A percentile compares a stretch with the other conserved stretches of the same genome.
phyloP scores from a whole-genome alignment of 2,888 invertebrate genomes.

The Myopa testacea region DNA sequence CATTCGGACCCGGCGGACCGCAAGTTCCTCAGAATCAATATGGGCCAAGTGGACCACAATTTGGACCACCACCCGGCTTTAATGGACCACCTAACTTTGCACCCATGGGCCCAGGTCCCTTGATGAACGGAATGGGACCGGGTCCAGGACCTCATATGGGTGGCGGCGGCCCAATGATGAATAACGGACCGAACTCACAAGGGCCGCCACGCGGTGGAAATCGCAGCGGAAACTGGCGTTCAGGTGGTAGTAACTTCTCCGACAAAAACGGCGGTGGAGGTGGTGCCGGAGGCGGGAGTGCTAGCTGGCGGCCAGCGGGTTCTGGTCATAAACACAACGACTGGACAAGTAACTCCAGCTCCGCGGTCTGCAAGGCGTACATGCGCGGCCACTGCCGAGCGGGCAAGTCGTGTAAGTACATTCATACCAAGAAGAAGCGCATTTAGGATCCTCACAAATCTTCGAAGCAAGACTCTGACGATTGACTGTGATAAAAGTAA shows the following conservation, averaged over 20 bases:
- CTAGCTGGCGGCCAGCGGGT: constrained; percentile 72
- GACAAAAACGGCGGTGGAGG: constrained; percentile 55
- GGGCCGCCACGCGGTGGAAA: constrained; percentile 59
- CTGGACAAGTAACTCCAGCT: constrained; percentile 63
- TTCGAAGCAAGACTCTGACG: constrained; percentile 56
- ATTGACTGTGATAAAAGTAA: constrained; percentile 51
- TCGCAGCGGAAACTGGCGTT: constrained; percentile 60
- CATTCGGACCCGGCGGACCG: constrained; percentile 42
- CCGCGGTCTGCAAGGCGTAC: constrained; percentile 80
- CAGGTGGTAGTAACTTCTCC: constrained; percentile 63
- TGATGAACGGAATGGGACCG: constrained; percentile 38
- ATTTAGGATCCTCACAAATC: constrained; percentile 60
- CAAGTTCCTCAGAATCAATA: constrained; percentile 42
- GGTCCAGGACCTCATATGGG: constrained; percentile 44
- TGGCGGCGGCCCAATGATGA: constrained; percentile 61
- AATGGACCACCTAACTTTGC: constrained; percentile 33
- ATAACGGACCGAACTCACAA: constrained; percentile 43
- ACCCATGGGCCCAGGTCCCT: constrained; percentile 52
- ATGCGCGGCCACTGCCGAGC: constrained; percentile 85
- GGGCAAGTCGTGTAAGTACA: constrained; percentile 84
- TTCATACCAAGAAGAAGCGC: constrained; percentile 75
- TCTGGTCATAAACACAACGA: constrained; percentile 67
- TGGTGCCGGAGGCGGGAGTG: constrained; percentile 64
- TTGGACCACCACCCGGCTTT: constrained; percentile 40
- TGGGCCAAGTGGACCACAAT: constrained; percentile 44